Evolutionary conservation across 1,140 invertebrate species (phyloP).

Genomic region (Bombus breviceps): DNA sequence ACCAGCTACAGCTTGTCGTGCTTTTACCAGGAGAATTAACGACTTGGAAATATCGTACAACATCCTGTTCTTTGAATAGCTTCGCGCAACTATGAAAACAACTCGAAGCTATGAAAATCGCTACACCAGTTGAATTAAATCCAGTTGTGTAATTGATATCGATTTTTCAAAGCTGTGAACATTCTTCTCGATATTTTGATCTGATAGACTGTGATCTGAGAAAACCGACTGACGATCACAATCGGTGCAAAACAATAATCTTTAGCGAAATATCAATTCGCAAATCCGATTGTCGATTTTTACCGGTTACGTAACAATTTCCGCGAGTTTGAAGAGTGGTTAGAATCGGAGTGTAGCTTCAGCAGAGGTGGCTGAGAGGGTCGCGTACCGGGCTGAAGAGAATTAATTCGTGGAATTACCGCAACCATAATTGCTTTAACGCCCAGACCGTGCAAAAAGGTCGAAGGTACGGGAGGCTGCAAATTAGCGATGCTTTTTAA

Average conservation of each 20-base stretch:
- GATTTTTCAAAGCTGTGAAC: not conserved
- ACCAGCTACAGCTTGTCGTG: too few species aligned
- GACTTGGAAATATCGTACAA: not conserved
- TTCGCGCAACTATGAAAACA: too few species aligned
- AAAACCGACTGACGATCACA: too few species aligned
- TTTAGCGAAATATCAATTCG: not conserved
- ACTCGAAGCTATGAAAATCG: not conserved
- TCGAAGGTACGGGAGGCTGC: conserved; percentile 59
- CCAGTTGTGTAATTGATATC: conserved; percentile 8
- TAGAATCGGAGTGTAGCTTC: too few species aligned
- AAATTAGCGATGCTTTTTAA: conserved; percentile 66
- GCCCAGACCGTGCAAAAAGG: conserved; percentile 50
- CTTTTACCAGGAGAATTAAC: not conserved
- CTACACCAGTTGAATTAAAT: not conserved
- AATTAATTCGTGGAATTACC: conserved; percentile 68
- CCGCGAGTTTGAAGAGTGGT: not conserved
- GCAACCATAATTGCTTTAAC: conserved; percentile 67
- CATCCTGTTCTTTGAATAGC: not conserved
- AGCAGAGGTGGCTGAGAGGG: conserved; percentile 22
- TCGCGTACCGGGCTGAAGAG: conserved; percentile 28
- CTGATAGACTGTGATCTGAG: too few species aligned
- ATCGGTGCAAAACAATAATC: not conserved
- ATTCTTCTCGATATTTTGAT: not conserved
- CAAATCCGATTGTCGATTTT: conserved; percentile 27
- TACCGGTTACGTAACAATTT: not conserved